A percentile compares a stretch with the other conserved stretches of the same genome.
Conservation (phyloP, 2,797 vertebrate species). For the Propithecus perrieri region DNA sequence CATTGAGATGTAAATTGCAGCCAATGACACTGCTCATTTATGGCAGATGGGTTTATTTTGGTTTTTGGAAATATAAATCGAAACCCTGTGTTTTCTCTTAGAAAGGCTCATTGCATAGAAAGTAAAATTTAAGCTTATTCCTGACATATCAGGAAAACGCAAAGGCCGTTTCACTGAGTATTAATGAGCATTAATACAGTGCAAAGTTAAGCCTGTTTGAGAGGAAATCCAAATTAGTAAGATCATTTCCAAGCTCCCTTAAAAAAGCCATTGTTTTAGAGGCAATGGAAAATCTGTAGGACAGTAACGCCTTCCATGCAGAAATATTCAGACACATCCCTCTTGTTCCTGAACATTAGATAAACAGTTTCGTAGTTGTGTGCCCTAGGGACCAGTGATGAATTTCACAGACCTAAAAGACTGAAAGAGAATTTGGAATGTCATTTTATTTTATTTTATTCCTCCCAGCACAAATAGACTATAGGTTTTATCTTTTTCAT, state of each 20-base stretch:
- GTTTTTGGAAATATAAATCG: constrained; percentile 47
- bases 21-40: constrained; percentile 74
- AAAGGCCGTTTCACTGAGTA: not conserved
- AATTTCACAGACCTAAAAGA: not conserved
- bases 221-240: not conserved
- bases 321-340: not conserved
- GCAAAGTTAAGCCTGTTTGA: not conserved
- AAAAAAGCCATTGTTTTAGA: not conserved
- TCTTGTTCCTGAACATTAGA: not conserved
- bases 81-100: constrained; percentile 51
- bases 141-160: not conserved
- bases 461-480: not conserved
- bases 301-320: not conserved
- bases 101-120: constrained; percentile 2
- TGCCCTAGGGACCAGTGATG: not conserved
- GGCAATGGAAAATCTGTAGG: not conserved
- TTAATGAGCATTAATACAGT: not conserved
- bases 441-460: not conserved
- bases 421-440: not conserved
- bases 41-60: constrained; percentile 78
- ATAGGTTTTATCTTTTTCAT: not conserved
- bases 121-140: constrained; percentile 22
- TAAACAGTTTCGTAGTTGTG: not conserved
- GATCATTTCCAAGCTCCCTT: constrained; percentile 36
- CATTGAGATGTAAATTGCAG: constrained; percentile 73